Base-by-base conservation (phyloP, 2,888 invertebrate species). In the Athalia rosae region DNA sequence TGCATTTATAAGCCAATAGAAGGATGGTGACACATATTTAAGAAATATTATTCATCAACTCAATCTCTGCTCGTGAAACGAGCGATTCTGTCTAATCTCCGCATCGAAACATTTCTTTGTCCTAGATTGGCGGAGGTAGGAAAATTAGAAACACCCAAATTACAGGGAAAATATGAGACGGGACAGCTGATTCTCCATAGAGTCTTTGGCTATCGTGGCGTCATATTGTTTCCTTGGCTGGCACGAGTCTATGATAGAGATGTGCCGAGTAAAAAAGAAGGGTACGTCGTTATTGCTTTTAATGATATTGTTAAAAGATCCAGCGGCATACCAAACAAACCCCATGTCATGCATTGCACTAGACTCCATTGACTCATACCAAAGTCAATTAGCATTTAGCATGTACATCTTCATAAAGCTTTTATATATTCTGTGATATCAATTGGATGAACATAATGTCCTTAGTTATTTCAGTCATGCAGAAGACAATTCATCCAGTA, bases 131-230 rank as follows among this genome's bases (percentile, higher is more conserved):
- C 97, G 15, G 98, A 98, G 92, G 98, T 99, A 81, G 99, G 99
- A 13, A 95, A 96, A 88, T 91, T 99, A 84, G 97, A 98, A 90
- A 91, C 94, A 53, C 97, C 97, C 56, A 98, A 97, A 91, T 89
- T 94, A 77, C 93, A 95, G 81, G 97, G 97, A 62, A 97, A 97
- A 91, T 99, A 99, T 91, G 97, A 97, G 86, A 98, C 98, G 4
- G 99, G 99, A 8, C 98, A 98, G 91, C 91, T 99, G 79, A 98
- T 99, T 90, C 92, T 99, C 76, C 99, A 99, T 89, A 94, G 97
- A 86, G 96, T 99, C 15, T 99, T 99, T 90, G 99, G 99, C 13
- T 99, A 99, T 89, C 93, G 99, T 84, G 99, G 99, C 4, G 98
- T 99, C 11, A 95, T 99, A 78, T 92, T 99, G 73, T 99, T 99